phyloP scores from a whole-genome alignment of 2,113 vertebrate species.

The Otolemur garnettii region DNA sequence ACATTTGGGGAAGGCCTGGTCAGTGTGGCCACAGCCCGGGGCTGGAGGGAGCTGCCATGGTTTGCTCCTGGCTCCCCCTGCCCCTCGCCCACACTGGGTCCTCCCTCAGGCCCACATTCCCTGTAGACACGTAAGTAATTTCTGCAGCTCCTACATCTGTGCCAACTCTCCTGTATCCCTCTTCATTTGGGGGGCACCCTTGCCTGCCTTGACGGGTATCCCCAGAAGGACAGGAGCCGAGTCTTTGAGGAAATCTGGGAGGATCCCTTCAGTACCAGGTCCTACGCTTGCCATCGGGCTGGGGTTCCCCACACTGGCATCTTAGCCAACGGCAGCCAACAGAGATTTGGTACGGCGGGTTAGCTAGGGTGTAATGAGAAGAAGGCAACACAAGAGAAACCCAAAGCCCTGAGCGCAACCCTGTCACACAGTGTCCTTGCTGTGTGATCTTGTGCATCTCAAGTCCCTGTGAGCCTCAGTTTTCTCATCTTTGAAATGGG shows the following conservation, averaged over 20 bases:
- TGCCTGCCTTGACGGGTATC: too few relatives aligned
- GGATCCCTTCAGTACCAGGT: not conserved
- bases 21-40: not conserved
- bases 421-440: fast-evolving
- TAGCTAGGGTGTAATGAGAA: too few relatives aligned
- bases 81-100: fast-evolving
- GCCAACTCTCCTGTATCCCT: not conserved
- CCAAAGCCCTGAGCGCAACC: not conserved
- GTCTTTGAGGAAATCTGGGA: not conserved
- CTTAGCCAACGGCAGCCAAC: too few relatives aligned
- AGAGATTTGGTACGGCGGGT: fast-evolving
- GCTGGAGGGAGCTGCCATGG: not conserved
- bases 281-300: too few relatives aligned
- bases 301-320: too few relatives aligned
- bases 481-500: not conserved
- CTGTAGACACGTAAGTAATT: fast-evolving
- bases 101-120: fast-evolving
- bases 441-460: fast-evolving
- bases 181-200: not conserved
- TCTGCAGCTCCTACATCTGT: not conserved
- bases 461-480: not conserved
- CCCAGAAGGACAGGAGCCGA: not conserved
- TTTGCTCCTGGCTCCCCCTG: not conserved
- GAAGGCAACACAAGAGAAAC: too few relatives aligned
- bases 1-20: fast-evolving